Base-by-base conservation (phyloP, 2,113 vertebrate species). In the Microcebus tavaratra region DNA sequence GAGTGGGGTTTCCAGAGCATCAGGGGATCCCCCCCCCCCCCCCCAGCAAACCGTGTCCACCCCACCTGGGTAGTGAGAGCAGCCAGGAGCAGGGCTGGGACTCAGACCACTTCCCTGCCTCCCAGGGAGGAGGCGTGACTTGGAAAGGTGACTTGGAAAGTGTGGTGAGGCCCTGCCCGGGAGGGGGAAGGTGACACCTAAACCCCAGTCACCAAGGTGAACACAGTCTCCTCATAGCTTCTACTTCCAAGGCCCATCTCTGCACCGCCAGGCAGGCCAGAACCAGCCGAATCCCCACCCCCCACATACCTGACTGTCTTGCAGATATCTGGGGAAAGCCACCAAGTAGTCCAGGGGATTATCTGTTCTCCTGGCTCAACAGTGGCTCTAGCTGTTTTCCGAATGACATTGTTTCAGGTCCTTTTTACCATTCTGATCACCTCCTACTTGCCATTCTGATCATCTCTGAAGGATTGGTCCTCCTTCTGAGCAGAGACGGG, bases 31-130 rank as follows among this genome's bases (percentile, higher is more conserved):
- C 25, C 45, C 8, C 14, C 45, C 8, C 14, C 2, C 13, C 25
- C 36, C 8, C 14, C 13, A 57, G 39, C 14, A 29, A 29, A 68
- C 45, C 0, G 1, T 0, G 1, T 31, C 0, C 1, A 0, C 10
- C 15, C 5, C 0, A 18, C 9, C 11, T 29, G 4, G 45, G 55
- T 11, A 50, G 75, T 67, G 65, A 53, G 48, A 4, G 5, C 0
- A 8, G 81, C 61, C 7, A 3, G 20, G 55, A 53, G 34, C 0
- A 0, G 11, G 53, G 21, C 61, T 15, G n/a, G 29, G 27, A 2
- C 7, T 7, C 7, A 45, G 34, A 20, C 53, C 76, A 4, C 11
- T 21, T 1, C 39, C 36, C 39, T 7, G 0, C 6, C 27, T 34
- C 55, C 68, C 13, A 31, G 73, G 23, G 17, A 53, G 34, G 91